Conservation (phyloP, 2,797 vertebrate species). For the Cyprinella venusta region DNA sequence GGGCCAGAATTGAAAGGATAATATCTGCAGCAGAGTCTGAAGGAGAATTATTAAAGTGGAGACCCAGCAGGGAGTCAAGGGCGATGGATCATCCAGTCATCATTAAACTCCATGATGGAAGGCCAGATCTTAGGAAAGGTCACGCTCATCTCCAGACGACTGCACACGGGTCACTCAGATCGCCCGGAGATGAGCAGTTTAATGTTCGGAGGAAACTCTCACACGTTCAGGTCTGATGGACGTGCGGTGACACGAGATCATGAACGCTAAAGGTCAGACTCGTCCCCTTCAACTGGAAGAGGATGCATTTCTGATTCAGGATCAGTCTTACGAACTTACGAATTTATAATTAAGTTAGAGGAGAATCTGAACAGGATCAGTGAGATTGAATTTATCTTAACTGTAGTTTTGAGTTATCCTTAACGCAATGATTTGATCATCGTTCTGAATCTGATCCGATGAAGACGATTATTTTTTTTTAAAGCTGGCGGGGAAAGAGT, state of each 20-base stretch:
- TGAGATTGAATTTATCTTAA: no score
- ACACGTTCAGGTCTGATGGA: not conserved
- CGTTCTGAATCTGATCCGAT: not conserved
- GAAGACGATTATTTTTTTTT: not conserved
- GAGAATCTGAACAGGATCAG: constrained; percentile 1
- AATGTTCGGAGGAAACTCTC: not conserved
- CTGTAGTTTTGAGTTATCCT: not conserved
- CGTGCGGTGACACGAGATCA: not conserved
- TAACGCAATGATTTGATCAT: not conserved
- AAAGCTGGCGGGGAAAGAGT: no score
- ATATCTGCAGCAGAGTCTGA: not conserved
- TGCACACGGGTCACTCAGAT: constrained; percentile 3
- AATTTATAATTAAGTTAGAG: not conserved
- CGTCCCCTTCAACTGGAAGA: constrained; percentile 26
- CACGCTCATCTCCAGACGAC: constrained; percentile 20
- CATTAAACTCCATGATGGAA: constrained; percentile 40
- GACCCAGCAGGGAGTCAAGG: constrained; percentile 10
- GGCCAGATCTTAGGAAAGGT: constrained; percentile 21
- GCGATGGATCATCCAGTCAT: constrained; percentile 14
- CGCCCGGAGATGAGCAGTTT: not conserved
- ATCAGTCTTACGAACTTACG: not conserved
- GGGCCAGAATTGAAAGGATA: not conserved
- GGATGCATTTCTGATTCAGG: not conserved
- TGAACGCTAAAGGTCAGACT: constrained; percentile 12
- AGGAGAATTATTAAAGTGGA: constrained; percentile 8